Evolutionary conservation across 2,888 invertebrate genomes (phyloP).

Genomic region (Melitaea athalia): DNA sequence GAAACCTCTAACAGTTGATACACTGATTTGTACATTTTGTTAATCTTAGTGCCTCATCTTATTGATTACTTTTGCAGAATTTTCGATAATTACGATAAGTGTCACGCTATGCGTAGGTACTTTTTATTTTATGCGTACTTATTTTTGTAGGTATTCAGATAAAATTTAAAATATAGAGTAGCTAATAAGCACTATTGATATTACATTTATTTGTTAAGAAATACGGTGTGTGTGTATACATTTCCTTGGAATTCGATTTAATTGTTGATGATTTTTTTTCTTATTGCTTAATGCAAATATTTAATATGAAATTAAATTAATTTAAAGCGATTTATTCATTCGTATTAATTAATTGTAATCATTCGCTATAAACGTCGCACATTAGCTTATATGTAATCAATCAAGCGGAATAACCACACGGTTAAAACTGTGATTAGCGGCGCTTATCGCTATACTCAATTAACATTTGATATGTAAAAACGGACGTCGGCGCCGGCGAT

Average conservation of each 20-base stretch:
- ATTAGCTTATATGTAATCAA: conserved; percentile 1
- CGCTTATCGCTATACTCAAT: conserved; percentile 33
- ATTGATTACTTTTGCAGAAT: too few species aligned
- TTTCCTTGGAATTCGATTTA: neutral
- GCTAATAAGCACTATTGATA: too few species aligned
- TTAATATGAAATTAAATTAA: too few species aligned
- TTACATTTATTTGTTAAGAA: too few species aligned
- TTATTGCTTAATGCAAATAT: neutral
- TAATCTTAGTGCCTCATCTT: too few species aligned
- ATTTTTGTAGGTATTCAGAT: too few species aligned
- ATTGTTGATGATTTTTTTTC: neutral
- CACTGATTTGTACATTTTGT: neutral
- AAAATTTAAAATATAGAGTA: too few species aligned
- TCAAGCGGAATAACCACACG: conserved; percentile 12
- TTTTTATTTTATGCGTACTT: too few species aligned
- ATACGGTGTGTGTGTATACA: too few species aligned
- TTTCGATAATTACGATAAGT: too few species aligned
- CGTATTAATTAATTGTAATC: neutral
- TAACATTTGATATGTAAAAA: conserved; percentile 28
- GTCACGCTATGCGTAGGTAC: too few species aligned
- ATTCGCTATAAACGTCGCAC: neutral
- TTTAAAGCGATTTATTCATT: too few species aligned
- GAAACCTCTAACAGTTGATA: neutral
- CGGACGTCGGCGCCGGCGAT: conserved; percentile 22
- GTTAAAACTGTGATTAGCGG: conserved; percentile 31